Evolutionary conservation across 2,113 vertebrate genomes (phyloP).

Genomic region (Cervus canadensis): DNA sequence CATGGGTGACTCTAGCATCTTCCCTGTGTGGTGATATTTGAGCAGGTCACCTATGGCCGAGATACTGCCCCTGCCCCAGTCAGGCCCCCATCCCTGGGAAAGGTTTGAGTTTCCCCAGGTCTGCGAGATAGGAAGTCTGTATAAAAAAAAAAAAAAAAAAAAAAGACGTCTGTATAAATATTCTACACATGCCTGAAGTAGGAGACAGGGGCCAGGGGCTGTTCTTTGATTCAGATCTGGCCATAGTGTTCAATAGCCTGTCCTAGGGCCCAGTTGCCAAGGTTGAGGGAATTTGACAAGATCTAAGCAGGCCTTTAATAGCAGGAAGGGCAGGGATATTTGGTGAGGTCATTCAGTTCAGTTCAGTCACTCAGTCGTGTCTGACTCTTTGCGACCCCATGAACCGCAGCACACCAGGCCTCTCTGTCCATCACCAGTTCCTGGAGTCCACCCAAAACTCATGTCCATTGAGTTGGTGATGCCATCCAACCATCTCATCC

Average conservation of each 20-base stretch:
- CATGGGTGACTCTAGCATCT: neutral
- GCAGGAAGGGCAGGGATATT: neutral
- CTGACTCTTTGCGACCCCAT: neutral
- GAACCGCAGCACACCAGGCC: fast-evolving
- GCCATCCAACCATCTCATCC: neutral
- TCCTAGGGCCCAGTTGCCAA: neutral
- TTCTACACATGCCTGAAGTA: neutral
- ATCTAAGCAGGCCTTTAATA: neutral
- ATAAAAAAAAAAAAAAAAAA: neutral
- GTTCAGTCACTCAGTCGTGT: neutral
- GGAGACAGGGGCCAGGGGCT: neutral
- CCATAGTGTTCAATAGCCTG: neutral
- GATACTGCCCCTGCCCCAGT: neutral
- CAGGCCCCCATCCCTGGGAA: neutral
- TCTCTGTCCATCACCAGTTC: neutral
- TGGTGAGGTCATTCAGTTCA: neutral
- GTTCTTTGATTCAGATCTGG: neutral
- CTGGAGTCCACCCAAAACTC: neutral
- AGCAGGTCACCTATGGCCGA: neutral
- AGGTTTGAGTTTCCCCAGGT: neutral
- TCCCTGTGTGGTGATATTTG: neutral
- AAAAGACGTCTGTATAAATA: neutral
- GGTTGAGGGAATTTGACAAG: neutral
- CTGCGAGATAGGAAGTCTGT: neutral
- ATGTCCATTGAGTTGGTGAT: neutral